Percentiles rank a stretch among this genome's conserved stretches.
phyloP scores from a whole-genome alignment of 2,888 invertebrate genomes.

The Nowickia ferox region DNA sequence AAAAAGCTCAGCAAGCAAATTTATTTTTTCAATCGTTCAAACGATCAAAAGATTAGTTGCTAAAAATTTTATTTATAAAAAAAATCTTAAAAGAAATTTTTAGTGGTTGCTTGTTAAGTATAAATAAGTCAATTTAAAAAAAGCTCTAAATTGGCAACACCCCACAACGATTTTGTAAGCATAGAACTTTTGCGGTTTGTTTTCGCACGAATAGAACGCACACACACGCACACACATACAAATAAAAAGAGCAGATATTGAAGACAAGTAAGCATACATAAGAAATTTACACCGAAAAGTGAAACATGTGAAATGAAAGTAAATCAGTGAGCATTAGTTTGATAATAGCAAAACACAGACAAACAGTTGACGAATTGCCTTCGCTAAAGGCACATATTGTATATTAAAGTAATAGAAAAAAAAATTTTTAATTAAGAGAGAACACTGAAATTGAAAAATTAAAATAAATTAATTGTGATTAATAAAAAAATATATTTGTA shows the following conservation, averaged over 20 bases:
- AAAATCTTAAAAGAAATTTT: no score
- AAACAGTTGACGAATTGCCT: constrained; percentile 81
- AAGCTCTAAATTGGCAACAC: constrained; percentile 21
- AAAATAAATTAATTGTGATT: constrained; percentile 43
- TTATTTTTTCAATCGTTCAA: neutral
- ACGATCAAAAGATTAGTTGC: no score
- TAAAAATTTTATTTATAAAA: no score
- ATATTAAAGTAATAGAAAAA: neutral
- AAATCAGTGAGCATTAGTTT: constrained; percentile 62
- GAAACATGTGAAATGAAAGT: constrained; percentile 29
- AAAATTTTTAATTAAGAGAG: constrained; percentile 4
- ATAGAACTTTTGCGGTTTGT: constrained; percentile 54
- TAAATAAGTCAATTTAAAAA: neutral
- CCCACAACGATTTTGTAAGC: neutral
- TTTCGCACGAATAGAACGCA: constrained; percentile 38
- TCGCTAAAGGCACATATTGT: constrained; percentile 77
- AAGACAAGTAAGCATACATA: neutral
- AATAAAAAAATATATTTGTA: neutral
- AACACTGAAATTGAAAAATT: neutral
- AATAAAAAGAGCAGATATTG: neutral
- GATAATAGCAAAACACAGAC: constrained; percentile 60
- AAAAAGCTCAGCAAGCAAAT: neutral
- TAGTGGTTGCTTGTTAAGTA: neutral
- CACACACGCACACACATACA: constrained; percentile 11
- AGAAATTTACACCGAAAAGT: constrained; percentile 18